phyloP scores from a whole-genome alignment of 2,113 vertebrate genomes.

The Microcebus griseorufus region DNA sequence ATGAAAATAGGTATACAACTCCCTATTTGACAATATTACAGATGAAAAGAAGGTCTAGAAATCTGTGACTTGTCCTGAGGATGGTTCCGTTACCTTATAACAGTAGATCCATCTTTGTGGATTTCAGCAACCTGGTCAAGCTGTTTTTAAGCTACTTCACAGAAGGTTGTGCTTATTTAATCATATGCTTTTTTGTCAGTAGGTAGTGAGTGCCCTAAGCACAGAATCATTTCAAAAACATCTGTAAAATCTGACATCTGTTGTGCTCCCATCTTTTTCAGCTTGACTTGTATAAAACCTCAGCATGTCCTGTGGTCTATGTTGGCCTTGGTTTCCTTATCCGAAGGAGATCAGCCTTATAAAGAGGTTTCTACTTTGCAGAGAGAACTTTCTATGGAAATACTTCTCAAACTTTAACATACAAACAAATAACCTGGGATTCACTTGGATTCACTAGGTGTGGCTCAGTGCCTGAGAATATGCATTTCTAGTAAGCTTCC shows the following conservation, averaged over 20 bases:
- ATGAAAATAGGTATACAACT: neutral
- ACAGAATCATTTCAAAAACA: neutral
- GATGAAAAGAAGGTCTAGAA: neutral
- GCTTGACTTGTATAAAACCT: neutral
- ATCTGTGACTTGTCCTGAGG: neutral
- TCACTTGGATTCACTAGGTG: neutral
- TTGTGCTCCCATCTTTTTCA: neutral
- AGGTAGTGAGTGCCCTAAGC: neutral
- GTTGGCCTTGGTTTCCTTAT: neutral
- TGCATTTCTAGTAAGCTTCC: neutral
- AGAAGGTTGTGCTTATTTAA: neutral
- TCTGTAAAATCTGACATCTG: neutral
- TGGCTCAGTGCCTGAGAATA: too few species aligned
- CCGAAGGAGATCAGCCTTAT: neutral
- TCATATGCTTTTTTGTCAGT: neutral
- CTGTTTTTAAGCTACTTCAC: neutral
- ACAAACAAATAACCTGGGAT: neutral
- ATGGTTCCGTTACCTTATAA: neutral
- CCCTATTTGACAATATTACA: neutral
- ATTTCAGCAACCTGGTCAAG: neutral
- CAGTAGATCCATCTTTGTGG: neutral
- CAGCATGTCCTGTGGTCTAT: neutral
- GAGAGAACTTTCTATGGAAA: neutral
- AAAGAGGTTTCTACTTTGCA: neutral
- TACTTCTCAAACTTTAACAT: neutral